phyloP scores from a whole-genome alignment of 1,140 invertebrate genomes.

The Habropoda laboriosa region DNA sequence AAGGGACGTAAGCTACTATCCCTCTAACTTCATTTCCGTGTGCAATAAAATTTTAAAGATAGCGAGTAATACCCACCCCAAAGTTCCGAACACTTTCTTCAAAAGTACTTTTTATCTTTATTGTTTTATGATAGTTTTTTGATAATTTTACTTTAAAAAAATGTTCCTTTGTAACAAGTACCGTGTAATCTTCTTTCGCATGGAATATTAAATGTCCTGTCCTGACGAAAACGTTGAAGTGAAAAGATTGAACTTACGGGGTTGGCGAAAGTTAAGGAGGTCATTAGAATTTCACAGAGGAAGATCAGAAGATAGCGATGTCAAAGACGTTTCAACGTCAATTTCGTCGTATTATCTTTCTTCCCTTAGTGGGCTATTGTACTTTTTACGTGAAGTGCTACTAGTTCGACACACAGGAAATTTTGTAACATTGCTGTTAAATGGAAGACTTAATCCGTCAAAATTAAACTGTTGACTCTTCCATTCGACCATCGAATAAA shows the following conservation, averaged over 20 bases:
- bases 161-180: no score
- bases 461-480: neutral
- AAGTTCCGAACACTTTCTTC: no score
- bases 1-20: no score
- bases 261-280: slow-evolving; percentile 6
- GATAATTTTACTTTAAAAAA: no score
- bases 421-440: neutral
- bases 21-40: no score
- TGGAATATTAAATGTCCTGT: neutral
- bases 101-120: no score
- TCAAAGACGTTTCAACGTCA: slow-evolving; percentile 15
- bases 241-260: slow-evolving; percentile 10
- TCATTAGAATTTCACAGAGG: slow-evolving; percentile 17
- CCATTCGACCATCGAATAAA: neutral
- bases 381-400: neutral
- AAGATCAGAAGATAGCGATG: neutral
- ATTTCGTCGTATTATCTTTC: neutral
- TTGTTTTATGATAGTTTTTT: no score
- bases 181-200: neutral
- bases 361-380: neutral
- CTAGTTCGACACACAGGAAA: neutral
- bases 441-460: neutral
- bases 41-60: no score
- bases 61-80: no score
- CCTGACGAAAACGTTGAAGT: neutral